These are phyloP conservation scores for Enhydra lutris DNA, from an alignment of 2,113 vertebrate species.

Conservation along the genomic window DNA sequence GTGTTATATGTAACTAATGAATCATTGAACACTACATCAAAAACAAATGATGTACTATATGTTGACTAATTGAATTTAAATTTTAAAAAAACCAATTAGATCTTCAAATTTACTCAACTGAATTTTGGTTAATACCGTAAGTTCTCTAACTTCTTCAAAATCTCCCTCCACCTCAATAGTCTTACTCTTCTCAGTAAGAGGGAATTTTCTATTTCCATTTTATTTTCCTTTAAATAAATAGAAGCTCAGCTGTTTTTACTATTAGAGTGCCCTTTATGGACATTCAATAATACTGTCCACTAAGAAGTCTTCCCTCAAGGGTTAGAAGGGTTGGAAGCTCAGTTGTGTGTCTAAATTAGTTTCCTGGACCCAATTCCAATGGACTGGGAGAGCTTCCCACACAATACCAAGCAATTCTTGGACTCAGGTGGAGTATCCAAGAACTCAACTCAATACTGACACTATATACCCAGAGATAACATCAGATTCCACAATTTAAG, in stretches of 20 bases:
- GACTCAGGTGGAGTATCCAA: neutral
- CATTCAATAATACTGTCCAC: neutral
- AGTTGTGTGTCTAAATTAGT: neutral
- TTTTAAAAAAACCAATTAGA: neutral
- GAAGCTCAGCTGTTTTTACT: neutral
- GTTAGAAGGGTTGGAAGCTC: neutral
- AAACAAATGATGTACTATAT: neutral
- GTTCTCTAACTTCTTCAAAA: constrained; percentile 13
- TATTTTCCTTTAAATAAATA: neutral
- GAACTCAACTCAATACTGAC: neutral
- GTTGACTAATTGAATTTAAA: neutral
- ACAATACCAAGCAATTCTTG: neutral
- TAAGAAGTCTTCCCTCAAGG: neutral
- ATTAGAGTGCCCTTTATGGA: neutral
- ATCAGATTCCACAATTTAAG: neutral
- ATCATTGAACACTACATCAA: neutral
- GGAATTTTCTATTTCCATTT: neutral
- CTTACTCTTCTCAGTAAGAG: neutral
- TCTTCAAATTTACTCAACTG: neutral
- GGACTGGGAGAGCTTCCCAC: neutral
- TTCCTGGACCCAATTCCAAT: neutral
- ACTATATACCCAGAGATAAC: neutral
- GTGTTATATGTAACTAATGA: neutral
- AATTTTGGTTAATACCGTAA: neutral
- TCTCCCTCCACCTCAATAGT: neutral